These are phyloP conservation scores for Echinops telfairi DNA, from an alignment of 2,113 vertebrate species.

Conservation along the genomic window DNA sequence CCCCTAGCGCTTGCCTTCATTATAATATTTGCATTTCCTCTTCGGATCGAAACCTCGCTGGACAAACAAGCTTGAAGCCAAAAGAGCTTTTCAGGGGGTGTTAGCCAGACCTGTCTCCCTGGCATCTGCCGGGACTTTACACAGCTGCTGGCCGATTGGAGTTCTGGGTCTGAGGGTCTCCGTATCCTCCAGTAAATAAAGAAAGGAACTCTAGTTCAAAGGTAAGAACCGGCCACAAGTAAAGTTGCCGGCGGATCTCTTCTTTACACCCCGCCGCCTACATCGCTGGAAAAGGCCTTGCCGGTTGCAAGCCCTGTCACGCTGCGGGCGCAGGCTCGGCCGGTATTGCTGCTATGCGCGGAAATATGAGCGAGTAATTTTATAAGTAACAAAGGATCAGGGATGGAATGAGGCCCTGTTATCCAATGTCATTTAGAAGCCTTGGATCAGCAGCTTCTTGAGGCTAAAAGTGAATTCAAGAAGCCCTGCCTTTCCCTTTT, in stretches of 20 bases:
- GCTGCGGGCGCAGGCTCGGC: constrained; percentile 79
- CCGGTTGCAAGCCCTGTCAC: constrained; percentile 56
- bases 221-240: constrained; percentile 54
- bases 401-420: constrained; percentile 90
- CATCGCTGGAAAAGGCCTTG: constrained; percentile 37
- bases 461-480: constrained; percentile 91
- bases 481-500: constrained; percentile 93
- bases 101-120: not conserved
- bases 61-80: constrained; percentile 7
- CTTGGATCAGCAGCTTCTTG: constrained; percentile 94
- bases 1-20: not conserved
- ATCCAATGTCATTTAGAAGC: constrained; percentile 91
- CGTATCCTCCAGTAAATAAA: not conserved
- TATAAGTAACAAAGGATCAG: constrained; percentile 91
- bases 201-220: not conserved
- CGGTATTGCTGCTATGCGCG: constrained; percentile 89
- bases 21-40: constrained; percentile 24
- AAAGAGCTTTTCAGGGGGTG: not conserved
- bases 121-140: constrained; percentile 24
- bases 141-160: not conserved
- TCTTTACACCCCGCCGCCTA: constrained; percentile 19
- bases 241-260: constrained; percentile 75
- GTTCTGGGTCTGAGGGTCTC: not conserved
- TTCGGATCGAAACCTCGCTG: not conserved
- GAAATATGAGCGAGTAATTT: constrained; percentile 90